Evolutionary conservation across 2,888 invertebrate species (phyloP), one percentile per base, ranked within the genome.

Genomic region (Minunthozetes semirufus): DNA sequence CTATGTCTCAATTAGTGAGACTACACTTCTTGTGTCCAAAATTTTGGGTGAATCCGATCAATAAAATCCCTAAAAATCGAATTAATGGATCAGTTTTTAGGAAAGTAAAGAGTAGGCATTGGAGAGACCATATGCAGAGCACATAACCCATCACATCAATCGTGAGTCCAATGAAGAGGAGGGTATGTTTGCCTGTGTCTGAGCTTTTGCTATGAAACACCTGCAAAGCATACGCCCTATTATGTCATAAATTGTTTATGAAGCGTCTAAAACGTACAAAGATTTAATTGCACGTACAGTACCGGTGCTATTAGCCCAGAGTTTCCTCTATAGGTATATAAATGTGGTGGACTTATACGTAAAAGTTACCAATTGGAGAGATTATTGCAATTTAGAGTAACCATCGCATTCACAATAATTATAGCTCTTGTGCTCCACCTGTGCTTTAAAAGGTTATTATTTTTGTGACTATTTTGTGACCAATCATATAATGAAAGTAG

Each of bases 231-330:
- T 29, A 59, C 59, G 59, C 59, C 59, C 59, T 59, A 22, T 59
- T 59, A 29, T 59, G 59, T 59, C 59, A 59, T 59, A 59, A 59
- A 59, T 59, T 59, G 59, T 59, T 59, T 59, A 59, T 59, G 59
- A 59, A 59, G 59, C 59, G 59, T 25, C 59, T 59, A 29, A 50
- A 50, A 50, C 50, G 50, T 50, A 25, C 59, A 59, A 59, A 59
- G 27, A 59, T 59, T 59, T 59, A 59, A 59, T 59, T 59, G 59
- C 59, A 59, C 59, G 59, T 59, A 59, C 59, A 27, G n/a, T 50
- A 42, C 42, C 42, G 1, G 19, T 19, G 19, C 59, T 22, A 25
- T 59, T 27, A 42, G 42, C 13, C 11, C 13, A 13, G 5, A 27
- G 11, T 27, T 27, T 6, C 4, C 29, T 59, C 59, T 27, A 59